Percentiles rank a stretch among this genome's conserved stretches.
phyloP scores from a whole-genome alignment of 2,888 invertebrate genomes.

The Lasioglossum malachurum region DNA sequence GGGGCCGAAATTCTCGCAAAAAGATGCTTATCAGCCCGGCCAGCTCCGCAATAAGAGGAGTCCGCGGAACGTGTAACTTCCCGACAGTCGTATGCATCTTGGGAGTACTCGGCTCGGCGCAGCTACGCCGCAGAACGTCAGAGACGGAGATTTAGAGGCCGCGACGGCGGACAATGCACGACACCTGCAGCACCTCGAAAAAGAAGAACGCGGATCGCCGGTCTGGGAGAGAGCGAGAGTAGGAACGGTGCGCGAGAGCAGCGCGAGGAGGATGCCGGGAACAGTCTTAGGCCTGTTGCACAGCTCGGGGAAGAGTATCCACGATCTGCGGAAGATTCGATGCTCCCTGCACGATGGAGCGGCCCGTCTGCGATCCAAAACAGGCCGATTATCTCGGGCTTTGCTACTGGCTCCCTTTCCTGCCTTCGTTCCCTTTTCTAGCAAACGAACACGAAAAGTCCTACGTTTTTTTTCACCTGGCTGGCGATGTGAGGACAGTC shows the following conservation, averaged over 20 bases:
- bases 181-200: slow-evolving; percentile 79
- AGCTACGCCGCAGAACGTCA: slow-evolving; percentile 76
- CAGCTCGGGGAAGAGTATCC: not conserved
- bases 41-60: slow-evolving; percentile 68
- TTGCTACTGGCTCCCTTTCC: not conserved
- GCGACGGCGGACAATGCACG: slow-evolving; percentile 81
- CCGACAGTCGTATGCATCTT: slow-evolving; percentile 76
- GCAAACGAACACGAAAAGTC: not conserved
- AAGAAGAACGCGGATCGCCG: slow-evolving; percentile 37
- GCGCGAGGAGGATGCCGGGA: slow-evolving; percentile 34
- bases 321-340: slow-evolving; percentile 1
- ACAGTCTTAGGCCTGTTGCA: slow-evolving; percentile 15
- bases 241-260: slow-evolving; percentile 17
- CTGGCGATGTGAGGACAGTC: not conserved
- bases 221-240: slow-evolving; percentile 32
- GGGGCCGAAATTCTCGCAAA: slow-evolving; percentile 69
- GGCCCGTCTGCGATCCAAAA: not conserved
- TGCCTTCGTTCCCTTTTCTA: not conserved
- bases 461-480: not conserved
- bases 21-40: slow-evolving; percentile 69
- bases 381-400: not conserved
- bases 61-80: slow-evolving; percentile 71
- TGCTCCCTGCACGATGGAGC: not conserved
- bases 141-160: slow-evolving; percentile 80
- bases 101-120: slow-evolving; percentile 73